Percentiles rank a stretch among this genome's conserved stretches.
phyloP scores from a whole-genome alignment of 1,140 invertebrate species.

The Geopemphigus sp. region DNA sequence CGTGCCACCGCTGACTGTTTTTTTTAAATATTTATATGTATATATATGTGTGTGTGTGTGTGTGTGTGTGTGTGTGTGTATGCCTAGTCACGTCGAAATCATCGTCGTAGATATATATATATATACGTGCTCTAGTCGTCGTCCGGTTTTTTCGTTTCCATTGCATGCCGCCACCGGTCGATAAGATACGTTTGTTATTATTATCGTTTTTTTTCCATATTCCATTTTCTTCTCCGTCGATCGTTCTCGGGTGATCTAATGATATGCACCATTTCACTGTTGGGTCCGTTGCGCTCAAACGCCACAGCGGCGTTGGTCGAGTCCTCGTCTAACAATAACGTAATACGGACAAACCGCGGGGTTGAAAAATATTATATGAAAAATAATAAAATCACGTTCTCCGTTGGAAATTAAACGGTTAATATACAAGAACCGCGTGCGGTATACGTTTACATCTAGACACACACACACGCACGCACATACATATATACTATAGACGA shows the following conservation, averaged over 20 bases:
- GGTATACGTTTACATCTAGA: background rate
- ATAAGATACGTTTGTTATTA: slow-evolving; percentile 8
- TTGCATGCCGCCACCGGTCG: background rate
- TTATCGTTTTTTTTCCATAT: slow-evolving; percentile 17
- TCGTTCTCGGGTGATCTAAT: slow-evolving; percentile 25
- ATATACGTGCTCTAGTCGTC: slow-evolving; percentile 33
- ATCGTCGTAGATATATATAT: background rate
- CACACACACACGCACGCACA: background rate
- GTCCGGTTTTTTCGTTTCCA: slow-evolving; percentile 5
- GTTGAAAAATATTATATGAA: slow-evolving; percentile 5
- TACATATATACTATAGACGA: background rate
- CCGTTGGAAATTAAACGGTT: slow-evolving; percentile 18
- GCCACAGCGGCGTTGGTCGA: slow-evolving; percentile 9
- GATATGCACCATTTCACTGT: slow-evolving; percentile 48
- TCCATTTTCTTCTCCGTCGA: background rate
- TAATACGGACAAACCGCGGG: background rate
- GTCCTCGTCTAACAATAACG: background rate
- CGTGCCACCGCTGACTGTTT: background rate
- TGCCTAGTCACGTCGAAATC: slow-evolving; percentile 25
- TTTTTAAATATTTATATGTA: too few relatives aligned
- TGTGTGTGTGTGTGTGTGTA: background rate
- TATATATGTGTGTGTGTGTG: too few relatives aligned
- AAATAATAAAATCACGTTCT: background rate
- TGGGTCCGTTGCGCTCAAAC: slow-evolving; percentile 45
- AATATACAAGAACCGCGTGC: too few relatives aligned